A percentile compares a stretch with the other conserved stretches of the same genome.
phyloP scores from a whole-genome alignment of 2,888 invertebrate species.

The Caenorhabditis auriculariae region DNA sequence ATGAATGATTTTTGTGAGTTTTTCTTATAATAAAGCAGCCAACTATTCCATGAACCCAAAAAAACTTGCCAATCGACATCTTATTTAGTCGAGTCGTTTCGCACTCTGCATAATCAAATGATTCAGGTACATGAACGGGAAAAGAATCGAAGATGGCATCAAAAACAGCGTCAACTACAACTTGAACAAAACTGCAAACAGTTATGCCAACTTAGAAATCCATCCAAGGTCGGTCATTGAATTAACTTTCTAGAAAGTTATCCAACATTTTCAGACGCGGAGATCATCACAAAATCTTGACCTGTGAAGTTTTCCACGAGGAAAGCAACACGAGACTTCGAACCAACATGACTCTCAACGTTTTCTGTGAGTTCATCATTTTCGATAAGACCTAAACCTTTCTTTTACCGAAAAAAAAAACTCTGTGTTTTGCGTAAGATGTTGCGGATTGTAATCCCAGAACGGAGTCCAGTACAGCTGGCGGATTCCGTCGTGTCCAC shows the following conservation, averaged over 20 bases:
- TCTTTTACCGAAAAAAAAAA: too few species aligned
- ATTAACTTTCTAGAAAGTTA: neutral
- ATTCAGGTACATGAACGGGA: conserved; percentile 56
- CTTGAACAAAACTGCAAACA: conserved; percentile 49
- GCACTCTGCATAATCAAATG: too few species aligned
- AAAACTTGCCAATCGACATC: too few species aligned
- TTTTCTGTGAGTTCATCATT: conserved; percentile 50
- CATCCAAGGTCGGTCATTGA: neutral
- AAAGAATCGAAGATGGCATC: conserved; percentile 42
- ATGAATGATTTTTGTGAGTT: conserved; percentile 3
- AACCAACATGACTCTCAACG: conserved; percentile 50
- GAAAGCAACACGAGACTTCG: conserved; percentile 43
- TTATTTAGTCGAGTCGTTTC: too few species aligned
- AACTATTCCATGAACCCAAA: too few species aligned
- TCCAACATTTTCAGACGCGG: conserved; percentile 19
- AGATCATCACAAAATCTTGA: conserved; percentile 56
- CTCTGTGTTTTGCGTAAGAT: too few species aligned
- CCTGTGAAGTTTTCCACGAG: conserved; percentile 55
- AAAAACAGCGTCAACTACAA: conserved; percentile 34
- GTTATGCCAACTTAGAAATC: conserved; percentile 18
- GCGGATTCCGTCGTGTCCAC: too few species aligned
- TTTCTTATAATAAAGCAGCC: too few species aligned
- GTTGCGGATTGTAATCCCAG: too few species aligned
- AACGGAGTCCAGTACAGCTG: too few species aligned
- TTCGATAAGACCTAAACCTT: too few species aligned